Evolutionary conservation across 2,797 vertebrate genomes (phyloP), one percentile per base, ranked within the genome.

Genomic region (Xenopus petersii): DNA sequence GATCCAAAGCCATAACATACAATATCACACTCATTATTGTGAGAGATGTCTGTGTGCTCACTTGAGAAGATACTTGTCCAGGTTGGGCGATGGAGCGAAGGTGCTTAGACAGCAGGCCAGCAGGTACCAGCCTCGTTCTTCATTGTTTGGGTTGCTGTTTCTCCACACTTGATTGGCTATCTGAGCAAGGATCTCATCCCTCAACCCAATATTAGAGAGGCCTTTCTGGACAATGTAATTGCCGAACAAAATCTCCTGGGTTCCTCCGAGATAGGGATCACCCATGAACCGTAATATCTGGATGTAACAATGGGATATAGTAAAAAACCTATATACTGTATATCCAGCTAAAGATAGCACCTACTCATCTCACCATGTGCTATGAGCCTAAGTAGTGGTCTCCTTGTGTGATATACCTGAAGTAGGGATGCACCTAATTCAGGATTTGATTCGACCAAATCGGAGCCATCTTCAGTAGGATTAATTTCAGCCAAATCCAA

Each of bases 211-310:
- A 10, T 33, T 88, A 0, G 86, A 87, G 73, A 99, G 90, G 13
- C 94, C 96, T 78, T 92, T 94, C 67, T 99, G 96, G 80, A 98
- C 91, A 2, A 99, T 93, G 88, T 98, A 99, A 88, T 95, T 98
- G 80, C 97, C 98, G 2, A 99, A 95, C 75, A 98, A 86, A 75
- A 89, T 94, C 86, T 98, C 97, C 83, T 93, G 95, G 0, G 82
- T 79, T 8, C 95, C 95, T 0, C 94, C 93, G 79, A 99, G 91
- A 78, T 93, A 92, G 2, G 97, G 95, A 82, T 98, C 96, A 0
- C 98, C 97, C 97, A 99, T 99, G 89, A 99, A 99, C 66, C 96
- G 88, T 77, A 99, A 85, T 61, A 98, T 89, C 98, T 99, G 82
- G 59, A 8, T 60, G 24, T 17, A 30, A 30, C 26, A 30, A 30